Base-by-base conservation (phyloP, 2,797 vertebrate genomes). In the Notolabrus celidotus region DNA sequence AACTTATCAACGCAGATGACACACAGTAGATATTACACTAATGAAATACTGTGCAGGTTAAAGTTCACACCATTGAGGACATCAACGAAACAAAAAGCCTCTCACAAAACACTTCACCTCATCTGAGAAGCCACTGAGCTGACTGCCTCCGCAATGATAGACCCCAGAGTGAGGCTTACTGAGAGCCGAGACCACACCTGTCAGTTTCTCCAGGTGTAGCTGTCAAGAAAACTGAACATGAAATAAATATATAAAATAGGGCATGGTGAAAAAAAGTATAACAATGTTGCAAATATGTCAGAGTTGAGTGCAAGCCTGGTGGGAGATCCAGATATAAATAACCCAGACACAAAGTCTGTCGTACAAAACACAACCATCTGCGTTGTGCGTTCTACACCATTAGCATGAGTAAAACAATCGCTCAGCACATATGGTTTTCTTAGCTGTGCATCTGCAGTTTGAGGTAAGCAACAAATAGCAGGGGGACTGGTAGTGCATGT, bases 351-450 rank as follows among this genome's bases (percentile, higher is more conserved):
- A 70, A 46, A 72, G 27, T 57, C 34, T 49, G 54, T 22, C 57
- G 56, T 63, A n/a, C n/a, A n/a, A 67, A 78, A 76, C 47, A 65
- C 51, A 60, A 41, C 59, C 43, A 77, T 60, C 43, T 81, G 65
- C 7, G 1, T 62, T 55, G 39, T 81, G 67, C 5, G 1, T 62
- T 65, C 20, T 43, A 43, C 5, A 6, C 38, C 19, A 51, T 65
- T 61, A 68, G 10, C 15, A 58, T 58, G 27, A 58, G 47, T 19
- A 9, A 15, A 63, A 39, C 52, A 45, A 55, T 20, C 56, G 23
- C 57, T 70, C 36, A 34, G 62, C 55, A 74, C 58, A 72, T 69
- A 70, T 64, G 74, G 70, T 54, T 63, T 71, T 59, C 71, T 69
- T 54, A 69, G 57, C 64, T 67, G 52, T 67, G 36, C 39, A 22